phyloP scores from a whole-genome alignment of 2,113 vertebrate species.

The Cyprinus carpio region DNA sequence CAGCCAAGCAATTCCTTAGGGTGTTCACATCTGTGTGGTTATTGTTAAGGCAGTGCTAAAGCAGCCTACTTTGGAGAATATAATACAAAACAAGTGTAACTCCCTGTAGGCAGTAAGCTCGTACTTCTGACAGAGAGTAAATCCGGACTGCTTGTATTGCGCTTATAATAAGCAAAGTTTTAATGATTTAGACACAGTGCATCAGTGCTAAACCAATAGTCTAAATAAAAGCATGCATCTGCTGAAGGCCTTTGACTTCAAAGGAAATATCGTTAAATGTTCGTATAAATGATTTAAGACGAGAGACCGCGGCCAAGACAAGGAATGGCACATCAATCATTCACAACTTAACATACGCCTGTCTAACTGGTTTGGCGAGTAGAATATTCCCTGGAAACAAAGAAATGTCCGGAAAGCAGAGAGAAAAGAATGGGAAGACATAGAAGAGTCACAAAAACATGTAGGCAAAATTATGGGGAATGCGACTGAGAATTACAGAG shows the following conservation, averaged over 20 bases:
- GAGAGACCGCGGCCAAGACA: slow-evolving; percentile 24
- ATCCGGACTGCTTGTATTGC: slow-evolving; percentile 15
- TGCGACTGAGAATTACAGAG: not conserved
- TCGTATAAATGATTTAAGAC: slow-evolving; percentile 41
- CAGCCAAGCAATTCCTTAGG: slow-evolving; percentile 28
- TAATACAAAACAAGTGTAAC: slow-evolving; percentile 25
- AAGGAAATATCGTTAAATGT: slow-evolving; percentile 19
- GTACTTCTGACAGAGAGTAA: slow-evolving; percentile 38
- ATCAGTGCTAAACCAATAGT: slow-evolving; percentile 24
- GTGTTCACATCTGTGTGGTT: slow-evolving; percentile 24
- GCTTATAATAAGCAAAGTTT: slow-evolving; percentile 7
- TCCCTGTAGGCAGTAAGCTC: slow-evolving; percentile 31
- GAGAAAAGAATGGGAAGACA: not conserved
- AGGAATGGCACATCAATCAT: slow-evolving; percentile 40
- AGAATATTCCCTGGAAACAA: slow-evolving; percentile 44
- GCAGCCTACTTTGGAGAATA: slow-evolving; percentile 25
- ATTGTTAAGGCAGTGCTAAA: slow-evolving; percentile 30
- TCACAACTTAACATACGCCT: slow-evolving; percentile 13
- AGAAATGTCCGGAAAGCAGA: not conserved
- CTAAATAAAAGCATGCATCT: not conserved
- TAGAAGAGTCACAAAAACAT: not conserved
- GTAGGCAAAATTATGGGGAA: not conserved
- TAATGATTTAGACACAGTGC: not conserved
- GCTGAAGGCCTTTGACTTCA: slow-evolving; percentile 27
- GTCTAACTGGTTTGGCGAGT: slow-evolving; percentile 18